A percentile compares a stretch with the other conserved stretches of the same genome.
Evolutionary conservation across 2,113 vertebrate genomes (phyloP).

Genomic region (Mustelus asterias): DNA sequence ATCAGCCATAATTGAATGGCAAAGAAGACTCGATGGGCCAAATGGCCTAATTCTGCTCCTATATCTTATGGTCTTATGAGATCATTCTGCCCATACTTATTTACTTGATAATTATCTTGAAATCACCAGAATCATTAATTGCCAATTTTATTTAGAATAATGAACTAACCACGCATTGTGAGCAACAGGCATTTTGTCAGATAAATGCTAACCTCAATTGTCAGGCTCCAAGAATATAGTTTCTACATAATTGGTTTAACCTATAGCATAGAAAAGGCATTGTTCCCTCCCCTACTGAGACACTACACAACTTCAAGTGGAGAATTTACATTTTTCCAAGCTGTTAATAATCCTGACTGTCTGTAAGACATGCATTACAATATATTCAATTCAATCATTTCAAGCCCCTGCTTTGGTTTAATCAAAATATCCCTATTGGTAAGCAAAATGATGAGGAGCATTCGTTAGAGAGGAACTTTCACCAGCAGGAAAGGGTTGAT

Average conservation of each 20-base stretch:
- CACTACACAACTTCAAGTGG: neutral
- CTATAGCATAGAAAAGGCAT: neutral
- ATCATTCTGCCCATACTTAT: neutral
- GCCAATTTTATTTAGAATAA: neutral
- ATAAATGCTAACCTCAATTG: neutral
- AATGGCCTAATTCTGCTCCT: too few species aligned
- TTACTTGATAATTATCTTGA: neutral
- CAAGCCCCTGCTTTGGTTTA: neutral
- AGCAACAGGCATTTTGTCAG: neutral
- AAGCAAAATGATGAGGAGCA: neutral
- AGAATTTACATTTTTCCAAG: conserved; percentile 16
- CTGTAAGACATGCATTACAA: neutral
- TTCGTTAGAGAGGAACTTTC: neutral
- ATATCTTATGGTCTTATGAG: too few species aligned
- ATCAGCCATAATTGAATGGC: too few species aligned
- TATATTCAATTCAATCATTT: conserved; percentile 25
- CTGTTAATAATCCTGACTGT: conserved; percentile 4
- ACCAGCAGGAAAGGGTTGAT: neutral
- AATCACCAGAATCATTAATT: conserved; percentile 5
- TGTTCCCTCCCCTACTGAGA: conserved; percentile 13
- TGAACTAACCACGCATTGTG: neutral
- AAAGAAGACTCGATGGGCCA: too few species aligned
- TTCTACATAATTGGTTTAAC: conserved; percentile 20
- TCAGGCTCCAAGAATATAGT: neutral
- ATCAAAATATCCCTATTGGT: conserved; percentile 14